Evolutionary conservation across 2,113 vertebrate genomes (phyloP).

Genomic region (Octodon degus): DNA sequence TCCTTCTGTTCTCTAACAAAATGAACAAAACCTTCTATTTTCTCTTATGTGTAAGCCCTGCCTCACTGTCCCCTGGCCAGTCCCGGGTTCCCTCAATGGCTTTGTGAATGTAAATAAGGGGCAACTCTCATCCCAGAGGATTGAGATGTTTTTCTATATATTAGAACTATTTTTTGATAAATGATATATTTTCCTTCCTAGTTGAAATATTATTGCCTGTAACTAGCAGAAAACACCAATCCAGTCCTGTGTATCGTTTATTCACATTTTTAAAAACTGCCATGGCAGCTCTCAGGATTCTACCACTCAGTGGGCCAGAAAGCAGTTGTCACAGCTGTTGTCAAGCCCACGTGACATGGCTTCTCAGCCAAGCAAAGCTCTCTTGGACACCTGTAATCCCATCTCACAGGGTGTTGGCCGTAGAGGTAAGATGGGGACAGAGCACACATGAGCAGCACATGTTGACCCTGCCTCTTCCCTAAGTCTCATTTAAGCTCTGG

Average conservation of each 20-base stretch:
- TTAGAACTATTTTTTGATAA: constrained; percentile 83
- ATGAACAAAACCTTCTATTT: constrained; percentile 50
- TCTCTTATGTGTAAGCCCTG: not conserved
- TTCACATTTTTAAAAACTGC: not conserved
- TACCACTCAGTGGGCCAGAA: not conserved
- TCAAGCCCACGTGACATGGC: not conserved
- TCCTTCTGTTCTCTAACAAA: not conserved
- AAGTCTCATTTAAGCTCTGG: constrained; percentile 62
- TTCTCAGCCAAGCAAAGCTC: not conserved
- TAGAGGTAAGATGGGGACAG: not conserved
- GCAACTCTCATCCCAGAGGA: constrained; percentile 41
- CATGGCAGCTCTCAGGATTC: not conserved
- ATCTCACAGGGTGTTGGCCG: not conserved
- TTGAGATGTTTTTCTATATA: constrained; percentile 77
- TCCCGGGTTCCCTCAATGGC: constrained; percentile 50
- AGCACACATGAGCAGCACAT: not conserved
- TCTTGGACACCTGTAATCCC: not conserved
- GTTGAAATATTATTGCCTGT: constrained; percentile 61
- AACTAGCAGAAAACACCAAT: constrained; percentile 30
- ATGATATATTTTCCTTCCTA: constrained; percentile 78
- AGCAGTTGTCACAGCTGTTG: not conserved
- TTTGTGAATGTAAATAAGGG: constrained; percentile 75
- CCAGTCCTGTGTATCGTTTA: not conserved
- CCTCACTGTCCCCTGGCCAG: not conserved
- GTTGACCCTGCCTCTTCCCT: not conserved